Conservation (phyloP, 2,113 vertebrate genomes). For the Baryphthengus martii region DNA sequence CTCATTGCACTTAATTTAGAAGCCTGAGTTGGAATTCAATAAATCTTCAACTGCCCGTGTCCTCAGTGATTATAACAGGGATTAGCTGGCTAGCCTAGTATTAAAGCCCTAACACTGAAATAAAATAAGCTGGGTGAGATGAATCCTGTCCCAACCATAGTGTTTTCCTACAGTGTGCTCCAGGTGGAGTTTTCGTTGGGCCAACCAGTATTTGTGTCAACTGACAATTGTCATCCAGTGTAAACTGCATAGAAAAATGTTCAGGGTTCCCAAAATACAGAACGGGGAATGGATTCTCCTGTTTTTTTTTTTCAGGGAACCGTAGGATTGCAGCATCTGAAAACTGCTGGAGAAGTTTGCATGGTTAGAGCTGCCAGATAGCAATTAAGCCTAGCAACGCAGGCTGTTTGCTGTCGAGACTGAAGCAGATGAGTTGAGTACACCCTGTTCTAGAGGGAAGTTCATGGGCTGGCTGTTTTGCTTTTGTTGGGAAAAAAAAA, state of each 20-base stretch:
- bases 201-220: not conserved
- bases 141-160: not conserved
- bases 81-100: not conserved
- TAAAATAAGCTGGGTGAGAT: not conserved
- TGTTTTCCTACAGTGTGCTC: not conserved
- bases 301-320: not conserved
- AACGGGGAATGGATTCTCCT: not conserved
- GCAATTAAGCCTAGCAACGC: constrained; percentile 4
- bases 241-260: not conserved
- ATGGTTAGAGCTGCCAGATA: constrained; percentile 18
- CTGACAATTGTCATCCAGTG: not conserved
- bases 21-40: not conserved
- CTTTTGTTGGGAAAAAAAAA: not conserved
- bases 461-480: constrained; percentile 7
- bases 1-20: not conserved
- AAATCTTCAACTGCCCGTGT: not conserved
- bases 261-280: not conserved
- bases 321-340: accelerated
- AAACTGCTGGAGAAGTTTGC: constrained; percentile 27
- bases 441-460: constrained; percentile 22
- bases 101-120: not conserved
- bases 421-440: constrained; percentile 11
- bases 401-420: constrained; percentile 22
- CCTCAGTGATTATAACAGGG: not conserved
- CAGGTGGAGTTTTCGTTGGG: not conserved